These are phyloP conservation scores for Poecilobothrus nobilitatus DNA, from an alignment of 2,888 invertebrate genomes.

Conservation along the genomic window DNA sequence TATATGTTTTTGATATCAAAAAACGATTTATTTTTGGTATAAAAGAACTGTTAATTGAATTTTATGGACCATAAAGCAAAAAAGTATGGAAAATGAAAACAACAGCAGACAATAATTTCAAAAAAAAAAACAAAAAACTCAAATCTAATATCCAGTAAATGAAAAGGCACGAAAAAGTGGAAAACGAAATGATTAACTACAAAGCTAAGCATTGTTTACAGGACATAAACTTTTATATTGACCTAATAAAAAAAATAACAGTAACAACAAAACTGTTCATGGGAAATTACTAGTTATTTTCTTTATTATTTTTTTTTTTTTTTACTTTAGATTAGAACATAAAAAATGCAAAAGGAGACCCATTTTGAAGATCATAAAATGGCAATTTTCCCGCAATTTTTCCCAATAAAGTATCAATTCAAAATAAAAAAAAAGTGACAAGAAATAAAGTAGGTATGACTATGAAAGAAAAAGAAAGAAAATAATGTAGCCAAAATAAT, in stretches of 20 bases:
- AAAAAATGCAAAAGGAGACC: constrained; percentile 7
- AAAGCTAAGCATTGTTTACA: constrained; percentile 9
- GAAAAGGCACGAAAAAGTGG: not conserved
- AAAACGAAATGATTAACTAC: not conserved
- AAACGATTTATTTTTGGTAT: constrained; percentile 10
- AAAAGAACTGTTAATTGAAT: constrained; percentile 10
- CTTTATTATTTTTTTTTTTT: not conserved
- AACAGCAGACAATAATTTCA: not conserved
- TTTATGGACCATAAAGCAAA: constrained; percentile 9
- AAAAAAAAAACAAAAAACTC: not conserved
- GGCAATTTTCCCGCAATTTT: constrained; percentile 1
- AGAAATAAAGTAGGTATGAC: no score
- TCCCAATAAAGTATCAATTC: constrained; percentile 3
- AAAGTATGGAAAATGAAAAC: not conserved
- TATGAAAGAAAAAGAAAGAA: no score
- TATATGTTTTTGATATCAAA: not conserved
- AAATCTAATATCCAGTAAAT: not conserved
- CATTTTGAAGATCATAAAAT: not conserved
- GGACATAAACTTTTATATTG: constrained; percentile 11
- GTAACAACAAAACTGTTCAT: not conserved
- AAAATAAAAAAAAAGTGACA: not conserved
- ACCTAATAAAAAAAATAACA: constrained; percentile 9
- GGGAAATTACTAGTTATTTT: no score
- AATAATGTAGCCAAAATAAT: no score
- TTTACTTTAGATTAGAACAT: not conserved